phyloP scores from a whole-genome alignment of 2,888 invertebrate genomes.

The Drepana falcataria region DNA sequence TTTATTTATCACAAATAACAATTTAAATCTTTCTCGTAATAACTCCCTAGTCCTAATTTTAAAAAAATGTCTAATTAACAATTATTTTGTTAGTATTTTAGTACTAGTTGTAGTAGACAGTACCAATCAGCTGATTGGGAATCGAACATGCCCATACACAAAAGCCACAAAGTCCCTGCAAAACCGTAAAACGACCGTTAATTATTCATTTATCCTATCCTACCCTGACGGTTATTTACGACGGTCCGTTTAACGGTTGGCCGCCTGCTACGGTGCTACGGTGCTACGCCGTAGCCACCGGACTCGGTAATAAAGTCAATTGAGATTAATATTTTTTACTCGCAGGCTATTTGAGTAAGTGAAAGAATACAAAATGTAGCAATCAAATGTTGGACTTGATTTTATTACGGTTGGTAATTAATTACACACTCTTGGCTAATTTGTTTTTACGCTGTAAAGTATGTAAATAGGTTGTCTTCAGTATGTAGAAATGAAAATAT shows the following conservation, averaged over 20 bases:
- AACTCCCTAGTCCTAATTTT: too few species aligned
- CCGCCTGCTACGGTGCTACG: slow-evolving; percentile 30
- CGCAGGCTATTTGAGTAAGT: not conserved
- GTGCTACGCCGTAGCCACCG: slow-evolving; percentile 28
- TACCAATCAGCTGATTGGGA: not conserved
- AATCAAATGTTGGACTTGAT: not conserved
- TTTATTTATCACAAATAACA: too few species aligned
- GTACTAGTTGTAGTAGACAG: not conserved
- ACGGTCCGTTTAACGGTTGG: slow-evolving; percentile 40
- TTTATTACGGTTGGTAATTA: not conserved
- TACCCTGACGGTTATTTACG: slow-evolving; percentile 42
- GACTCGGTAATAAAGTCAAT: slow-evolving; percentile 27
- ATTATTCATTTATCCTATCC: slow-evolving; percentile 62
- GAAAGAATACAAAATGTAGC: not conserved
- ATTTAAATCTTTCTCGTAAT: too few species aligned
- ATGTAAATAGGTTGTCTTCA: too few species aligned
- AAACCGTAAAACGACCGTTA: slow-evolving; percentile 49
- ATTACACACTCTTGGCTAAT: too few species aligned
- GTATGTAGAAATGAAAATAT: too few species aligned
- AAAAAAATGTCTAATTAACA: too few species aligned
- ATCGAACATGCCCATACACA: not conserved
- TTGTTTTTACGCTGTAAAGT: too few species aligned
- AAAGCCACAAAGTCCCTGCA: not conserved
- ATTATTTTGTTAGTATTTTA: too few species aligned
- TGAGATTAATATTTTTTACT: slow-evolving; percentile 20